Evolutionary conservation across 2,113 vertebrate genomes (phyloP).

Genomic region (Macaca mulatta): DNA sequence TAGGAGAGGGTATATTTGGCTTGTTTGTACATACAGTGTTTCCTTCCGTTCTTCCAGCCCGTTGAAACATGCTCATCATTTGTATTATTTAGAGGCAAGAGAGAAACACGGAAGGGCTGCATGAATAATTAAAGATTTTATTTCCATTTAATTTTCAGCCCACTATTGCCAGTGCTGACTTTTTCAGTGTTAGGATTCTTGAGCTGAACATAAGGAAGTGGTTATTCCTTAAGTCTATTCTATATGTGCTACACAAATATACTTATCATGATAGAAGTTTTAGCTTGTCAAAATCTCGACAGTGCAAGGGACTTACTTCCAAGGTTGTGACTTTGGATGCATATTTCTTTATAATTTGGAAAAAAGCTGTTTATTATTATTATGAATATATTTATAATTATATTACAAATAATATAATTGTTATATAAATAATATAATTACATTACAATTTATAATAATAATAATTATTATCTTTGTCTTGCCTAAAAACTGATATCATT

Average conservation of each 20-base stretch:
- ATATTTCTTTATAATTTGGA: background rate
- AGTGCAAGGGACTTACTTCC: background rate
- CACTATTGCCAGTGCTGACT: background rate
- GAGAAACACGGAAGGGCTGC: background rate
- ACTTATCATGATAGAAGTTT: background rate
- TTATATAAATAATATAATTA: too few species aligned
- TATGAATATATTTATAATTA: too few species aligned
- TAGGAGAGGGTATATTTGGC: background rate
- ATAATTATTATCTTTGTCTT: background rate
- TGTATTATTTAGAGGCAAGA: slow-evolving; percentile 61
- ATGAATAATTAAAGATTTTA: slow-evolving; percentile 72
- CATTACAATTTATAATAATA: too few species aligned
- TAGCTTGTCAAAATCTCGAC: background rate
- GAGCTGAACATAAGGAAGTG: background rate
- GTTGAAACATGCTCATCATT: background rate
- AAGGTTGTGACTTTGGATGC: background rate
- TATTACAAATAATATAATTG: too few species aligned
- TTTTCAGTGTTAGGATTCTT: slow-evolving; percentile 5
- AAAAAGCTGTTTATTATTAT: background rate
- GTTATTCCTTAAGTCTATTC: background rate
- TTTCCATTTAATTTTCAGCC: slow-evolving; percentile 51
- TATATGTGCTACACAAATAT: background rate
- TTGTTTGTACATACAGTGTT: background rate
- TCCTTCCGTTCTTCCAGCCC: background rate
- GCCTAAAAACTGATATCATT: background rate